Conservation (phyloP, 2,113 vertebrate species). For the Pollachius pollachius region DNA sequence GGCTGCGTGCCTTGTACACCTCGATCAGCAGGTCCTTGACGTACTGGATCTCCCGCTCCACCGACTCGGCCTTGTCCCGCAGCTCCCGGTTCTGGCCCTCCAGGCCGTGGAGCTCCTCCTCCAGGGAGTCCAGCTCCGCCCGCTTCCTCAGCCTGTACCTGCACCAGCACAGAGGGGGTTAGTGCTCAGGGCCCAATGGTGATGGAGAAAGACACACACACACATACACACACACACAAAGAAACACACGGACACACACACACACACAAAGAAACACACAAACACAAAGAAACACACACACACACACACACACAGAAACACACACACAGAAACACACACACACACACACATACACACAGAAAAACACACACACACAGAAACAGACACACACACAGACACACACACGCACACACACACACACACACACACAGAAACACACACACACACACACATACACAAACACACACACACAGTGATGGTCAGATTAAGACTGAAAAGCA, state of each 20-base stretch:
- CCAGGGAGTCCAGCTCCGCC: conserved; percentile 87
- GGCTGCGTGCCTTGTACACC: conserved; percentile 92
- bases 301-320: no score
- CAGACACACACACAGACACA: no score
- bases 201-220: background rate
- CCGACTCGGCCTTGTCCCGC: conserved; percentile 87
- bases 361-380: no score
- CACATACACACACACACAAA: no score
- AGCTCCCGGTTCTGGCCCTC: conserved; percentile 88
- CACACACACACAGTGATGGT: background rate
- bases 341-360: no score
- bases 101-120: conserved; percentile 86
- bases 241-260: no score
- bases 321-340: no score
- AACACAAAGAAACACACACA: no score
- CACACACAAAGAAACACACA: no score
- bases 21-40: conserved; percentile 92
- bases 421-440: background rate
- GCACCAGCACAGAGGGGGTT: conserved; percentile 23
- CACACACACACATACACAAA: background rate
- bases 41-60: conserved; percentile 91
- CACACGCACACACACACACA: background rate
- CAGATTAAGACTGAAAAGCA: no score
- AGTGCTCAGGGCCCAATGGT: background rate
- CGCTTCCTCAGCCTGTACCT: conserved; percentile 90